Conservation (phyloP, 2,797 vertebrate species). For the Salmo trutta region DNA sequence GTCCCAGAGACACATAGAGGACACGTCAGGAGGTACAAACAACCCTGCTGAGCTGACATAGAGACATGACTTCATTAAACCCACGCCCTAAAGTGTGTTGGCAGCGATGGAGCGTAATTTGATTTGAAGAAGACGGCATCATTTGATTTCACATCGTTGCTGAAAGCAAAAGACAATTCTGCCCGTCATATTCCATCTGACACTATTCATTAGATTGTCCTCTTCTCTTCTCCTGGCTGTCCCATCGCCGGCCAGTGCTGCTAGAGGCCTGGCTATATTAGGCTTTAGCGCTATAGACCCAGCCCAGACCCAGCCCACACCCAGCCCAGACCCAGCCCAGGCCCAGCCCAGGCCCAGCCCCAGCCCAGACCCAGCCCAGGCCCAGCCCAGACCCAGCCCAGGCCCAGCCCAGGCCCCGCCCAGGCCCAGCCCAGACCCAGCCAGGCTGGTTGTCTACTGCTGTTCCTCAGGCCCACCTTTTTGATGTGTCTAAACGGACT, state of each 20-base stretch:
- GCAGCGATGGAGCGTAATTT: background rate
- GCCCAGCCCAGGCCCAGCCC: too few species aligned
- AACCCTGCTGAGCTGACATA: background rate
- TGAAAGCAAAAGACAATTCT: background rate
- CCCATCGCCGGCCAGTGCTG: background rate
- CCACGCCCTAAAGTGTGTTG: background rate
- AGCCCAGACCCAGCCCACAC: slow-evolving; percentile 9
- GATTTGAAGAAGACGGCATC: background rate
- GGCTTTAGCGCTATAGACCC: background rate
- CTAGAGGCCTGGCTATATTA: slow-evolving; percentile 1
- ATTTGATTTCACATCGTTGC: background rate
- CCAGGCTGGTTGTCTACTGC: slow-evolving; percentile 44
- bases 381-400: too few species aligned
- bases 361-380: too few species aligned
- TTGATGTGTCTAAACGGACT: slow-evolving; percentile 57
- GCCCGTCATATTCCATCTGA: background rate
- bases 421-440: background rate
- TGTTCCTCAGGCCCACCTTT: slow-evolving; percentile 52
- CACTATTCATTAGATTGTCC: background rate
- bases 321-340: too few species aligned
- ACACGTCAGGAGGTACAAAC: background rate
- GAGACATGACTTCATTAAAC: background rate
- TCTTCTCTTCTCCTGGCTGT: background rate
- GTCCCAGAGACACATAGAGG: too few species aligned
- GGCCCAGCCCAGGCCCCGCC: slow-evolving; percentile 2